A percentile compares a stretch with the other conserved stretches of the same genome.
phyloP scores from a whole-genome alignment of 2,797 vertebrate species.

The Tragelaphus eurycerus region DNA sequence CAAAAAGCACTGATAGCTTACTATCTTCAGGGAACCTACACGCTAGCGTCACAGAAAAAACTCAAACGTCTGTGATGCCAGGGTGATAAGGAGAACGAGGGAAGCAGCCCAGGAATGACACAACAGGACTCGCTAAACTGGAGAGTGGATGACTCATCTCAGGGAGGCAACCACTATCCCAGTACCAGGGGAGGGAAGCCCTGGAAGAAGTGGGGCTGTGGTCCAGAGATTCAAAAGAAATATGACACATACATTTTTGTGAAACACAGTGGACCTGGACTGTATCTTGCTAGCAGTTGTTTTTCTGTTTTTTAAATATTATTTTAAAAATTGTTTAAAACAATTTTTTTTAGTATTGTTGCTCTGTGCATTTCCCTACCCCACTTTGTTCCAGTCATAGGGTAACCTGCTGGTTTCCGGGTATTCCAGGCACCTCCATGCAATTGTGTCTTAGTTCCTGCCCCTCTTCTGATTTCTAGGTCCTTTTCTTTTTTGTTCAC shows the following conservation, averaged over 20 bases:
- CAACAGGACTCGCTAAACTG: too few species aligned
- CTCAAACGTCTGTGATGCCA: background rate
- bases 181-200: background rate
- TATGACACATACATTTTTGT: background rate
- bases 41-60: background rate
- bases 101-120: background rate
- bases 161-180: background rate
- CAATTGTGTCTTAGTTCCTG: background rate
- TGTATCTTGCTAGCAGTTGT: background rate
- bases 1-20: background rate
- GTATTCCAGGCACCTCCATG: background rate
- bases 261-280: background rate
- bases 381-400: background rate
- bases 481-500: background rate
- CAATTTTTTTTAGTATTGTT: background rate
- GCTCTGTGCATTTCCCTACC: background rate
- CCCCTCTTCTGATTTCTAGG: background rate
- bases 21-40: background rate
- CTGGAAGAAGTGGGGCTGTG: background rate
- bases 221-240: background rate
- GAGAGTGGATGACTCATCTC: background rate
- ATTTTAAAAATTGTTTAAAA: background rate
- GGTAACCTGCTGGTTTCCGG: background rate
- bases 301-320: background rate
- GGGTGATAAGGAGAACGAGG: background rate